Conservation (phyloP, 2,888 invertebrate species). For the Romanomermis culicivorax region DNA sequence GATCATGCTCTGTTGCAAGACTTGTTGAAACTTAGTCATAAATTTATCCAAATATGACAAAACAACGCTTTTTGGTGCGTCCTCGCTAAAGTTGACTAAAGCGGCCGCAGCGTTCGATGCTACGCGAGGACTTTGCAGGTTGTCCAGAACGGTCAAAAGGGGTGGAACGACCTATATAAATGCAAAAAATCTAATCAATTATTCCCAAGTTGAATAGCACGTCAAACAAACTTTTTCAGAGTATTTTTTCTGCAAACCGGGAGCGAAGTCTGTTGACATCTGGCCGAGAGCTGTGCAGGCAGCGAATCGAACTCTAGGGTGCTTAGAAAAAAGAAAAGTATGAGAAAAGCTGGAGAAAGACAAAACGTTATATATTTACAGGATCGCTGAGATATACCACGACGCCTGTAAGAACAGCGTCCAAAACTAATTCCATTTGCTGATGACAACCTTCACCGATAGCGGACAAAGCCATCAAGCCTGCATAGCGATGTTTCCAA, state of each 20-base stretch:
- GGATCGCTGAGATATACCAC: constrained; percentile 61
- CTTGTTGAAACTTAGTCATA: constrained; percentile 67
- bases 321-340: constrained; percentile 36
- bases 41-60: constrained; percentile 70
- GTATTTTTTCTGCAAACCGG: constrained; percentile 86
- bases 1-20: constrained; percentile 67
- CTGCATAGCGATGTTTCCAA: constrained; percentile 55
- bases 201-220: constrained; percentile 1
- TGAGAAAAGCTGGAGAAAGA: neutral
- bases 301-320: constrained; percentile 78
- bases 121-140: constrained; percentile 73
- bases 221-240: constrained; percentile 48
- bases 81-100: constrained; percentile 94
- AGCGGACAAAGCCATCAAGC: constrained; percentile 91
- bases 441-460: constrained; percentile 96
- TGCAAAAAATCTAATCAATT: neutral
- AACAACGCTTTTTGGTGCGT: constrained; percentile 82
- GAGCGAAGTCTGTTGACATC: constrained; percentile 95
- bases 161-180: constrained; percentile 51
- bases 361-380: constrained; percentile 31
- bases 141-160: constrained; percentile 63
- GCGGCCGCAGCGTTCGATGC: constrained; percentile 78
- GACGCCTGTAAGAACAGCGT: constrained; percentile 72
- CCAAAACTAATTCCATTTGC: constrained; percentile 87
- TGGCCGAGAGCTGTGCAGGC: constrained; percentile 97